Base-by-base conservation (phyloP, 2,888 invertebrate species). In the Teleogryllus oceanicus region DNA sequence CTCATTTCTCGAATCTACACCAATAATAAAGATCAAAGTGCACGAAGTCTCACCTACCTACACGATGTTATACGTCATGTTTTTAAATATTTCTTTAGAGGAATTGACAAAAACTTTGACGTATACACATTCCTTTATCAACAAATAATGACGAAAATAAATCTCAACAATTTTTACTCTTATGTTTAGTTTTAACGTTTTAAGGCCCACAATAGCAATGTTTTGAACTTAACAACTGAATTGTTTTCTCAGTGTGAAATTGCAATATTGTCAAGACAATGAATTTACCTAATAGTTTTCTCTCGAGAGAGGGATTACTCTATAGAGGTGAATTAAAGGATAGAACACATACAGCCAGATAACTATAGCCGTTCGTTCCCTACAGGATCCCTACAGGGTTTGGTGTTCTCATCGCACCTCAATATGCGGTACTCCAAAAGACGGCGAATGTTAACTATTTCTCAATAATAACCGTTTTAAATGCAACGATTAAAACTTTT, bases 201-300 rank as follows among this genome's bases (percentile, higher is more conserved):
- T 88, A 88, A 88, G 88, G 88, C 88, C 88, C 88, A 88, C 87
- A 87, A 88, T 87, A 87, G 87, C 75, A 51, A 74, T 78, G 75
- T 85, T 87, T 87, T 87, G 87, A 87, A 87, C 86, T 85, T 87
- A 87, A 87, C 86, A 88, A 87, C 87, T 87, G 87, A 87, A 87
- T 87, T 86, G 85, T 86, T 78, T 80, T 87, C 87, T 87, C 86
- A 86, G 86, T 86, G 86, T 87, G 62, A 62, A 86, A 86, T 86
- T 87, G 82, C 85, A 87, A 87, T 88, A 88, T 88, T 88, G 88
- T 88, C 88, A 86, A 87, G 87, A 87, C 85, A 84, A 78, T 76
- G 49, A 80, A 80, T 76, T 75, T 62, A 62, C 62, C 62, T 62
- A 62, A n/a, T 62, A 62, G 37, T 62, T 62, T 62, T 62, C 62